A percentile compares a stretch with the other conserved stretches of the same genome.
These are phyloP conservation scores for Mesembrinibis cayennensis DNA, from an alignment of 2,113 vertebrate species.

Conservation along the genomic window DNA sequence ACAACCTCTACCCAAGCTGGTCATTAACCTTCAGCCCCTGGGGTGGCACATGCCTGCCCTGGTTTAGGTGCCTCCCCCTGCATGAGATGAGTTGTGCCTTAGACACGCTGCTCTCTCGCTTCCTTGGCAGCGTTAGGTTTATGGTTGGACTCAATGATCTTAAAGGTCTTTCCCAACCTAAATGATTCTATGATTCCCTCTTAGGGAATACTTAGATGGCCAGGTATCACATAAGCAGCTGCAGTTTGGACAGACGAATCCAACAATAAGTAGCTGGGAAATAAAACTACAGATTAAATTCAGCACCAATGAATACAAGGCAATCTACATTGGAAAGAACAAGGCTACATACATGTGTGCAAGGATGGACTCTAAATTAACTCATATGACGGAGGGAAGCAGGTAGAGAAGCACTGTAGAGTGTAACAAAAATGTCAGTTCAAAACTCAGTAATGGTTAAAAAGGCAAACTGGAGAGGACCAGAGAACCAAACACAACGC, in stretches of 20 bases:
- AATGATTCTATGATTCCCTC: background rate
- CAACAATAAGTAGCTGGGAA: background rate
- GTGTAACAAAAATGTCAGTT: background rate
- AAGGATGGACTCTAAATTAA: background rate
- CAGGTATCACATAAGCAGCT: background rate
- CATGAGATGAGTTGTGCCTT: background rate
- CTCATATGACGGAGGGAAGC: background rate
- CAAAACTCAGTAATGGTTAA: background rate
- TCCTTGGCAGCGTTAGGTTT: background rate
- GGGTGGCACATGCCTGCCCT: background rate
- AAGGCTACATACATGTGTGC: background rate
- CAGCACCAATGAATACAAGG: background rate
- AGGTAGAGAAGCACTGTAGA: background rate
- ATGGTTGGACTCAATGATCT: background rate
- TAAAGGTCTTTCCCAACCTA: background rate
- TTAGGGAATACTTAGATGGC: background rate
- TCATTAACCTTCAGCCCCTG: background rate
- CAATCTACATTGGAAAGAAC: background rate
- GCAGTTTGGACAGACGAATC: background rate
- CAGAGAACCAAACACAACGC: background rate
- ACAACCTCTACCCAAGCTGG: background rate
- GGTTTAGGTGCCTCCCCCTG: background rate
- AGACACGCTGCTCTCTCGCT: rapidly evolving
- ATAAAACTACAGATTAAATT: background rate
- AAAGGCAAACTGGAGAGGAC: background rate